Percentiles rank a stretch among this genome's conserved stretches.
Conservation (phyloP, 2,888 invertebrate species). For the Caenorhabditis sp. region DNA sequence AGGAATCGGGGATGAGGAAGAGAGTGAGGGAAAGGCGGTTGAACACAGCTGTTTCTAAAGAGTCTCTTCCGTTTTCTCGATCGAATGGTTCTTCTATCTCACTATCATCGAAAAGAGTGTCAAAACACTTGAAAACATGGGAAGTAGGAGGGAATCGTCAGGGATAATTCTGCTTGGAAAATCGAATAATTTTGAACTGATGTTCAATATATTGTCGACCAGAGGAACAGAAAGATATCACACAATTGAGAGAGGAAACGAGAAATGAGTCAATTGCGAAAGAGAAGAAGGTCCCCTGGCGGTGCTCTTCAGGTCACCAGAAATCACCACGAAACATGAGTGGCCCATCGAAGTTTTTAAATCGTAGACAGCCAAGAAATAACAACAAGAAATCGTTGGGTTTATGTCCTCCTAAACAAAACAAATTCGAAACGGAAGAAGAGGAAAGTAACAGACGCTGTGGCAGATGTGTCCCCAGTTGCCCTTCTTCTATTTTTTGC, state of each 20-base stretch:
- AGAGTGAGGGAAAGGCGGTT: background rate
- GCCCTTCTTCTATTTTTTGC: constrained; percentile 24
- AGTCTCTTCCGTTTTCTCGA: constrained; percentile 36
- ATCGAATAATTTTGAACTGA: too few relatives aligned
- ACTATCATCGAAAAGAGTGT: constrained; percentile 12
- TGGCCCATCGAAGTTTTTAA: constrained; percentile 24
- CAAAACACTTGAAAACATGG: constrained; percentile 14
- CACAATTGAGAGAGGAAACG: constrained; percentile 13
- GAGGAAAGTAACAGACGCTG: constrained; percentile 31
- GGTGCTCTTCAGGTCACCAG: constrained; percentile 48
- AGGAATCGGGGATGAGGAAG: constrained; percentile 18
- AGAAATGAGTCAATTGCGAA: constrained; percentile 7
- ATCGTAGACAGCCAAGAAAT: constrained; percentile 19
- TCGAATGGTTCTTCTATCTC: constrained; percentile 45
- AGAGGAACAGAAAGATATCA: background rate
- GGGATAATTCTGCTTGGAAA: too few relatives aligned
- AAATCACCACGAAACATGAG: constrained; percentile 60
- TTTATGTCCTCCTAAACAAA: constrained; percentile 41
- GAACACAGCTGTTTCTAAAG: constrained; percentile 57
- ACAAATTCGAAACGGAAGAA: constrained; percentile 1
- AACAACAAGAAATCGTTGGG: constrained; percentile 2
- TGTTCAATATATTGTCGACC: background rate
- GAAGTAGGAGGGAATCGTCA: too few relatives aligned
- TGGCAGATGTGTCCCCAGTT: constrained; percentile 16
- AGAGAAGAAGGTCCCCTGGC: background rate